These are phyloP conservation scores for Petrophora chlorosata DNA, from an alignment of 2,888 invertebrate species.

Conservation along the genomic window DNA sequence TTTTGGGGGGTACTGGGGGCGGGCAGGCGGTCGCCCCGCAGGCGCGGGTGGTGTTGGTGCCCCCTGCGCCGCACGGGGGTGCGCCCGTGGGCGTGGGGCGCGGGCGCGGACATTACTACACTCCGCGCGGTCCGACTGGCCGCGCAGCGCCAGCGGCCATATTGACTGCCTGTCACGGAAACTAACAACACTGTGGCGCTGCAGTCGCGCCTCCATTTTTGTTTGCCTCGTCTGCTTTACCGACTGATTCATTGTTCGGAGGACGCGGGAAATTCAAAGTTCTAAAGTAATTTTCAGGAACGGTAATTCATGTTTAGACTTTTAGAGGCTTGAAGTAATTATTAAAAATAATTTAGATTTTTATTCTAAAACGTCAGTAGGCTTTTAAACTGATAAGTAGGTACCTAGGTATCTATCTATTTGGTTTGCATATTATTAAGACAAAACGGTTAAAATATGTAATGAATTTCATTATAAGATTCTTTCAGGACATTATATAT, in stretches of 20 bases:
- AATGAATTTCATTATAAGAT: no score
- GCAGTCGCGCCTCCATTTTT: conserved; percentile 70
- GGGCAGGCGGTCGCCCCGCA: conserved; percentile 84
- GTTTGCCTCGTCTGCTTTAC: conserved; percentile 71
- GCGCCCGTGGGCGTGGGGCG: conserved; percentile 84
- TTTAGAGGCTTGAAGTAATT: no score
- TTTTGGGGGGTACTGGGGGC: conserved; percentile 66
- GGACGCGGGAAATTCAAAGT: conserved; percentile 55
- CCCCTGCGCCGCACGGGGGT: conserved; percentile 87
- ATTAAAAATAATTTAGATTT: no score
- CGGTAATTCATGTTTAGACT: no score
- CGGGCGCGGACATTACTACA: conserved; percentile 84
- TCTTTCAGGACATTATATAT: no score
- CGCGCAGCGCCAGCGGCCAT: conserved; percentile 85
- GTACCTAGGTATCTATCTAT: no score
- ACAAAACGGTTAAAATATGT: no score
- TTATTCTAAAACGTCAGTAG: no score
- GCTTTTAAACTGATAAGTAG: no score
- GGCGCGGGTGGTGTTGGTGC: conserved; percentile 90
- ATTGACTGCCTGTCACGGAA: conserved; percentile 74
- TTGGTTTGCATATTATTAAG: no score
- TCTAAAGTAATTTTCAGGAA: not conserved
- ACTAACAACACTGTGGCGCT: conserved; percentile 61
- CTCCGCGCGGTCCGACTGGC: conserved; percentile 71
- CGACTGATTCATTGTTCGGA: conserved; percentile 53